Base-by-base conservation (phyloP, 2,888 invertebrate genomes). In the Idaea dimidiata region DNA sequence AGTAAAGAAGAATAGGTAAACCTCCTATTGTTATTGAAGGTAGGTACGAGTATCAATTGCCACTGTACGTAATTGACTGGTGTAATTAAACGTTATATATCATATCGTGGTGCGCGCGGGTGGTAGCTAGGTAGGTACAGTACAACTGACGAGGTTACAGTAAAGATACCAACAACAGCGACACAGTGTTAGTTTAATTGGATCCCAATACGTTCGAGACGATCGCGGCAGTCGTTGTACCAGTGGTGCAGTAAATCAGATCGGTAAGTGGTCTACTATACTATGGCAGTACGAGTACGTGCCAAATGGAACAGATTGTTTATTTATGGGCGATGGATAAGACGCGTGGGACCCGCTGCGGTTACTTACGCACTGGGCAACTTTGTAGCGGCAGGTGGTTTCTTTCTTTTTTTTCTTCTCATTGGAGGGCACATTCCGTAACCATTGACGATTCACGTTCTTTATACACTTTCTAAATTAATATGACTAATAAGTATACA, bases 281-380 rank as follows among this genome's bases (percentile, higher is more conserved):
- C n/a, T n/a, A n/a, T n/a, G n/a, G n/a, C n/a, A n/a, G n/a, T n/a
- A 0, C 43, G 64, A 62, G 68, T 66, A 68, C 66, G 69, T 67
- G 73, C 69, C 68, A 67, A 71, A 68, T 65, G 68, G 68, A 68
- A 65, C 67, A 62, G 64, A 66, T 69, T 70, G 69, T 70, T 70
- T 70, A 72, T 73, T 70, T 70, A 73, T 73, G 69, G 69, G 68
- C 70, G 64, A 59, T 53, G 67, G 67, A 58, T 63, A 60, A 66
- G 65, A 62, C 64, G 68, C 61, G 60, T 62, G 62, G 60, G 58
- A 58, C 61, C 58, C 57, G 54, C 8, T 60, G 56, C 54, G 57
- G 32, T 31, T 33, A 33, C 18, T 57, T 54, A 69, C 67, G 66
- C 68, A 68, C 66, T 66, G 62, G 43, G 43, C 14, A 3, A 14